These are phyloP conservation scores for Pherbina coryleti DNA, from an alignment of 2,888 invertebrate genomes.

Conservation along the genomic window DNA sequence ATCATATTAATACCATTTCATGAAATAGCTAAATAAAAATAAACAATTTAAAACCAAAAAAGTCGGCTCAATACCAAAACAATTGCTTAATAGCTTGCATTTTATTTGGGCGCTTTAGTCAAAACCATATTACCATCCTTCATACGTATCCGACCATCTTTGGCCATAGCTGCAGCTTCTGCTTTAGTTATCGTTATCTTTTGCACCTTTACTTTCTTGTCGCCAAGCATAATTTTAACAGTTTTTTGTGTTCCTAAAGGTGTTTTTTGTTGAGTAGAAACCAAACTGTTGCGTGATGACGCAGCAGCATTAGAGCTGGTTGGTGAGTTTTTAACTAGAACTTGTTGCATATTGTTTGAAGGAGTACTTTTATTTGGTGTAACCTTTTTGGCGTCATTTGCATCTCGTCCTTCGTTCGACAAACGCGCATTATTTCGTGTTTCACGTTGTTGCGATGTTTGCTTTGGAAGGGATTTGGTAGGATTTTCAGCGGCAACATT, in stretches of 20 bases:
- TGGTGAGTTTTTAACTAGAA: neutral
- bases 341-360: neutral
- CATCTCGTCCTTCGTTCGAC: neutral
- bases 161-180: slow-evolving; percentile 77
- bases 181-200: slow-evolving; percentile 77
- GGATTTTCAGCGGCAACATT: neutral
- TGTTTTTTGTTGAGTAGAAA: neutral
- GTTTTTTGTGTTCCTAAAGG: slow-evolving; percentile 28
- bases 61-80: neutral
- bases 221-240: slow-evolving; percentile 73
- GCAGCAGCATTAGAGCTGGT: neutral
- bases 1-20: no score
- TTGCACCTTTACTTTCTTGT: slow-evolving; percentile 76
- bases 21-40: neutral
- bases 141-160: slow-evolving; percentile 76
- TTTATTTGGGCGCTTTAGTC: slow-evolving; percentile 38
- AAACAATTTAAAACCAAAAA: neutral
- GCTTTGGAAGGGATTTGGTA: neutral
- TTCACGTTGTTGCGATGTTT: neutral
- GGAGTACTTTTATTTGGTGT: neutral
- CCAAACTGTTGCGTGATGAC: neutral
- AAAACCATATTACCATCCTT: slow-evolving; percentile 69
- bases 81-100: neutral
- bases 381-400: neutral
- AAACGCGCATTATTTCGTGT: neutral